Evolutionary conservation across 2,888 invertebrate species (phyloP), one percentile per base, ranked within the genome.

Genomic region (Oligia latruncula): DNA sequence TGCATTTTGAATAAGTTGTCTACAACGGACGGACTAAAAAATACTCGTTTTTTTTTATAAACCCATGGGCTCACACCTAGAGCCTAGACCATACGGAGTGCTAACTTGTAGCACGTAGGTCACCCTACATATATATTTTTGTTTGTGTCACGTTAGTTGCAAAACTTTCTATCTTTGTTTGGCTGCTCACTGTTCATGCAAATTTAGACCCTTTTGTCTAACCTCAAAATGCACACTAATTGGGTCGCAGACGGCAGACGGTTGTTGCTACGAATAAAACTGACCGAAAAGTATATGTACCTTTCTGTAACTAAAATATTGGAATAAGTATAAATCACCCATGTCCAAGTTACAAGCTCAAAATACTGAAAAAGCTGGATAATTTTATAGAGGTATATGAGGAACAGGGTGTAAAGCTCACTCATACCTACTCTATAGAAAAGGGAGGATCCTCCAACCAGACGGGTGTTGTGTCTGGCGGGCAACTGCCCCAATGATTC

Each of bases 181-280:
- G 49, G 13, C 13, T 49, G 35, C 23, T 82, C 43, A 35, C 23
- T 20, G 35, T 82, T 66, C 43, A 29, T 60, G 29, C 20, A n/a
- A 49, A 52, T 29, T 62, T 23, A 23, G 23, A 66, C 43, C 60
- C 35, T 58, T 70, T 43, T 65, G 52, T 43, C 64, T 60, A 66
- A 55, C 35, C 62, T 71, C 17, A 77, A 82, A 82, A 77, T 81
- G 0, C 46, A 13, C 66, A 55, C 55, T 77, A 77, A 82, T 82
- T 81, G 66, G 77, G 77, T 77, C 55, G 52, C 52, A 77, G 77
- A 76, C 71, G 60, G n/a, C 62, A 68, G 62, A 20, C 64, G 13
- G 74, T 35, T 20, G 35, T 29, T 71, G 71, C n/a, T 67, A 15
- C 46, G 17, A 29, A 58, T 71, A 60, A 43, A 66, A 66, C 4